phyloP scores from a whole-genome alignment of 2,888 invertebrate genomes.

The Rhagonycha fulva region DNA sequence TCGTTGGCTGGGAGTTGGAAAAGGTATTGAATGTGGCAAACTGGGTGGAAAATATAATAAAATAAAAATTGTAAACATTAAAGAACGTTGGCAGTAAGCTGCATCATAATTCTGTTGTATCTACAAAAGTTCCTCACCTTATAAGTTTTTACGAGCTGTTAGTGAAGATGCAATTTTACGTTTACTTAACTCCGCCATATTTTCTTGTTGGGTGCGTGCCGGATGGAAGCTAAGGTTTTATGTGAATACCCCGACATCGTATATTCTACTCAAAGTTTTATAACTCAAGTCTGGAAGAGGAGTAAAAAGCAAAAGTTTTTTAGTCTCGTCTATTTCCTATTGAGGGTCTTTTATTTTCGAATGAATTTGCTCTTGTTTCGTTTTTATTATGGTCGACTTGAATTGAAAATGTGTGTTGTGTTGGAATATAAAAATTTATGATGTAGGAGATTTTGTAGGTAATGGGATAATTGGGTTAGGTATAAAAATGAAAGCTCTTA shows the following conservation, averaged over 20 bases:
- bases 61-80: conserved; percentile 14
- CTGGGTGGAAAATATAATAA: background rate
- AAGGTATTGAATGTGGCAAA: background rate
- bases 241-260: conserved; percentile 28
- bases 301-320: conserved; percentile 32
- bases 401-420: background rate
- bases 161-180: conserved; percentile 38
- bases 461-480: conserved; percentile 5
- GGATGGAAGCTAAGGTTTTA: conserved; percentile 31
- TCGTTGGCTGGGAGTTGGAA: background rate
- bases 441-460: background rate
- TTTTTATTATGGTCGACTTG: background rate
- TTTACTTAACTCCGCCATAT: conserved; percentile 35
- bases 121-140: conserved; percentile 26
- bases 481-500: conserved; percentile 16
- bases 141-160: conserved; percentile 37
- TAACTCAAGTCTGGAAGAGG: conserved; percentile 31
- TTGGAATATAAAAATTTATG: background rate
- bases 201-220: conserved; percentile 35
- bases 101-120: conserved; percentile 22
- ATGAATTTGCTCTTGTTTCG: conserved; percentile 4
- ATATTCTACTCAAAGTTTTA: conserved; percentile 36
- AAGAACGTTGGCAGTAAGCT: conserved; percentile 9
- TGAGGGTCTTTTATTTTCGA: conserved; percentile 20
- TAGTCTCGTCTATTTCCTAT: conserved; percentile 28